Conservation (phyloP, 2,888 invertebrate genomes). For the Pterostichus madidus region DNA sequence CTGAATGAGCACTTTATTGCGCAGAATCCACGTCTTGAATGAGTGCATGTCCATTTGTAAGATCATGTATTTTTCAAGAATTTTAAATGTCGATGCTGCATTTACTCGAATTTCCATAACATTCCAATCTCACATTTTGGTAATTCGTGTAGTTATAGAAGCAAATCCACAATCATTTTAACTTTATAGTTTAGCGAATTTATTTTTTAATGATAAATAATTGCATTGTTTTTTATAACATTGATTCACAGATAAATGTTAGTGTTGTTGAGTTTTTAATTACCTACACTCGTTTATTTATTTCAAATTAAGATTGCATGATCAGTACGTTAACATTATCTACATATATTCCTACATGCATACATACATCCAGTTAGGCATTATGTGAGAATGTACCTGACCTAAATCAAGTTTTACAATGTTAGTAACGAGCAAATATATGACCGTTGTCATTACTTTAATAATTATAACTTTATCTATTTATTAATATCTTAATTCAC, state of each 20-base stretch:
- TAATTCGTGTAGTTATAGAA: not conserved
- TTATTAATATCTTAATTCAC: too few relatives aligned
- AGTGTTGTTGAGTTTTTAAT: not conserved
- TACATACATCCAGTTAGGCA: not conserved
- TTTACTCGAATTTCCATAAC: constrained; percentile 61
- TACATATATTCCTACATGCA: constrained; percentile 7
- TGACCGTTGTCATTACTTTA: not conserved
- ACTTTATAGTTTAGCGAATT: not conserved
- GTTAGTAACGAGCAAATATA: constrained; percentile 2
- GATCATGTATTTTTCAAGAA: constrained; percentile 36
- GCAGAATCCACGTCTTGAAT: constrained; percentile 46
- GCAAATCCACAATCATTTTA: not conserved
- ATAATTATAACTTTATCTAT: not conserved
- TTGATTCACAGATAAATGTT: not conserved
- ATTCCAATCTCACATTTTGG: not conserved
- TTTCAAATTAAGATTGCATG: constrained; percentile 19
- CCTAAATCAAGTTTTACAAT: constrained; percentile 12
- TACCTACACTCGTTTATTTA: not conserved
- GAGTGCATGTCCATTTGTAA: constrained; percentile 59
- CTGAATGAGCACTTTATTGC: constrained; percentile 58
- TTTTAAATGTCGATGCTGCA: constrained; percentile 63
- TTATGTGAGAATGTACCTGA: constrained; percentile 7
- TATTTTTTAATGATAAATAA: not conserved
- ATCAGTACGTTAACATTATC: constrained; percentile 1
- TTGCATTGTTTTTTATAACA: not conserved